Base-by-base conservation (phyloP, 2,797 vertebrate species). In the Parambassis ranga region DNA sequence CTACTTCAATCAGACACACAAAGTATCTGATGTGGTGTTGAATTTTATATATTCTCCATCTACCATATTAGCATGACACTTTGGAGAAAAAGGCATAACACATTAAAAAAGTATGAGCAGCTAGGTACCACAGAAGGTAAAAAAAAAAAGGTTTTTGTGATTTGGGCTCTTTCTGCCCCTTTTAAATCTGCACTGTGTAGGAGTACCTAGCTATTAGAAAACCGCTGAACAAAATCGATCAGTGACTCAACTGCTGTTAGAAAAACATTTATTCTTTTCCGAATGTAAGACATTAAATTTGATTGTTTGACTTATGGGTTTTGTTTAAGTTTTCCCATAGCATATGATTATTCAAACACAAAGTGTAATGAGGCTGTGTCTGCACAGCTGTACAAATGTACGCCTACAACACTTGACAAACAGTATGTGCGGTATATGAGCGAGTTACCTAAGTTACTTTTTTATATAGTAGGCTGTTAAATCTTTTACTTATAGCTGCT, bases 121-220 rank as follows among this genome's bases (percentile, higher is more conserved):
- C 13, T 39, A 8, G 16, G 33, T 24, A 31, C 15, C 36, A 32
- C 7, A 4, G 26, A 2, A 7, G 13, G 16, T 23, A 36, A 19
- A 7, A 36, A 19, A 1, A 30, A n/a, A n/a, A n/a, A n/a, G 23
- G 9, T 22, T 6, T 46, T 44, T 27, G 26, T 26, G 13, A 32
- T 47, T 52, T 57, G 11, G 7, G 41, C 30, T 62, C 10, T 23
- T 55, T 10, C 10, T 44, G 18, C 65, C 18, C n/a, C 24, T 68
- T 64, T 38, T 3, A 13, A 41, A 59, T 26, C 36, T 35, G 7
- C 5, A 7, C 1, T 1, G 3, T 36, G 36, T 24, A 14, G 22
- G 35, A 39, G 51, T 61, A 16, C 3, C 1, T n/a, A 19, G 11
- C n/a, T 31, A 13, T 22, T 13, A 16, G n/a, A 27, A 10, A 50